These are phyloP conservation scores for Pachypeltis micranthus DNA, from an alignment of 1,140 invertebrate species.

Conservation along the genomic window DNA sequence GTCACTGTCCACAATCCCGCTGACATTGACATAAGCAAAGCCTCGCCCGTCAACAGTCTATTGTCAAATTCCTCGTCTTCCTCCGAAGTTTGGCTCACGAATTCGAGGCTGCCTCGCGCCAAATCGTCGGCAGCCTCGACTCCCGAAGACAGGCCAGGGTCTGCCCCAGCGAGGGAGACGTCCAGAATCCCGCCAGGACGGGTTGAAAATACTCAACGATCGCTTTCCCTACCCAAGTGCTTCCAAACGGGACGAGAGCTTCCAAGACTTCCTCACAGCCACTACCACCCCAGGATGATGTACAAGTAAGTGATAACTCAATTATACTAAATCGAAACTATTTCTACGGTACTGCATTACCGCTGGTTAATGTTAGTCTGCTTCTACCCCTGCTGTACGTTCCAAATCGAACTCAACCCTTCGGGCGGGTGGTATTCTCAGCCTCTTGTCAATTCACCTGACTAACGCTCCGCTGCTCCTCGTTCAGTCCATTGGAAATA, in stretches of 20 bases:
- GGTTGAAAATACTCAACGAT: constrained; percentile 37
- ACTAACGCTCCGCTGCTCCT: too few species aligned
- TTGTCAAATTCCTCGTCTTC: constrained; percentile 40
- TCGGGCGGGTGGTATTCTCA: too few species aligned
- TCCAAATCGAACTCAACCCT: too few species aligned
- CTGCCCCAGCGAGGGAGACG: constrained; percentile 38
- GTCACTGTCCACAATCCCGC: constrained; percentile 19
- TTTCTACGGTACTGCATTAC: too few species aligned
- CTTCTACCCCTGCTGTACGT: too few species aligned
- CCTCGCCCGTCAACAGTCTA: constrained; percentile 36
- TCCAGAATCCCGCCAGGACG: constrained; percentile 20
- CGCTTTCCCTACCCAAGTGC: constrained; percentile 49
- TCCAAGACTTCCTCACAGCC: constrained; percentile 25
- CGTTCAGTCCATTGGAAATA: too few species aligned
- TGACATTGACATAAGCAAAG: constrained; percentile 28
- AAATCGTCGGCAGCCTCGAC: constrained; percentile 40
- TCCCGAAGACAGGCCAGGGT: constrained; percentile 40
- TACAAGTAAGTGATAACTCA: constrained; percentile 15
- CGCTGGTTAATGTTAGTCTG: too few species aligned
- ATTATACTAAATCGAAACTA: too few species aligned
- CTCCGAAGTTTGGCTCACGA: constrained; percentile 43
- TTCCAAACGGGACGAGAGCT: constrained; percentile 32
- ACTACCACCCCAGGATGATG: constrained; percentile 4
- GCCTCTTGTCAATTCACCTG: too few species aligned
- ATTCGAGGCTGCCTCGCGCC: constrained; percentile 36